Evolutionary conservation across 2,113 vertebrate genomes (phyloP).

Genomic region (Orycteropus afer): DNA sequence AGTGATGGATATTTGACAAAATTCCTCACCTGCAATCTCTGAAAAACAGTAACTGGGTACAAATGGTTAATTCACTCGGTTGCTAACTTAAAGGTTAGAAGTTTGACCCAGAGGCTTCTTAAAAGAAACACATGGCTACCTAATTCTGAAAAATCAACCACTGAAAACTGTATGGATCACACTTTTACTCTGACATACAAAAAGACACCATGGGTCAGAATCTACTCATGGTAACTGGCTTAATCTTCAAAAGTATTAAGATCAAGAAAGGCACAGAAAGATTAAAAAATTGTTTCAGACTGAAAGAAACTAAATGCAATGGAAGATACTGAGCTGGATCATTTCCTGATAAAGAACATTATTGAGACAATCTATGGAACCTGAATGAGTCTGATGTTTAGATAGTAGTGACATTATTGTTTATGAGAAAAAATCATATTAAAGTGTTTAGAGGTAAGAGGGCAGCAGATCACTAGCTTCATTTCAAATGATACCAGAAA

Average conservation of each 20-base stretch:
- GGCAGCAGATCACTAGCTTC: background rate
- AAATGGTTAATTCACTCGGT: background rate
- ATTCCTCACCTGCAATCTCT: background rate
- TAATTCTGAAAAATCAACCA: background rate
- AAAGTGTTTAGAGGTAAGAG: background rate
- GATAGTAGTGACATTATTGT: background rate
- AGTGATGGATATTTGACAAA: background rate
- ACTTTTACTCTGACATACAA: background rate
- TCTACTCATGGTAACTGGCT: background rate
- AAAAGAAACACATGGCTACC: background rate
- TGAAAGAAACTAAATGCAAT: background rate
- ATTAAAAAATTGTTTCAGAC: background rate
- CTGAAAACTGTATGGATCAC: background rate
- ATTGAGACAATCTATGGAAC: background rate
- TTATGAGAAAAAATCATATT: background rate
- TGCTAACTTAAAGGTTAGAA: background rate
- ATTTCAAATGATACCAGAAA: background rate
- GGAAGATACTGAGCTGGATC: background rate
- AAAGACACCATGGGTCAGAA: background rate
- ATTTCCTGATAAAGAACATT: background rate
- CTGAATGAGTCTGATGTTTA: background rate
- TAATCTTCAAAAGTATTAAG: background rate
- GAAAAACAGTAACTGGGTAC: background rate
- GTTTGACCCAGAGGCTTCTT: background rate
- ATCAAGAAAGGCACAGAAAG: background rate